Percentiles rank a stretch among this genome's conserved stretches.
These are phyloP conservation scores for Napeogenes inachia DNA, from an alignment of 2,888 invertebrate species.

Conservation along the genomic window DNA sequence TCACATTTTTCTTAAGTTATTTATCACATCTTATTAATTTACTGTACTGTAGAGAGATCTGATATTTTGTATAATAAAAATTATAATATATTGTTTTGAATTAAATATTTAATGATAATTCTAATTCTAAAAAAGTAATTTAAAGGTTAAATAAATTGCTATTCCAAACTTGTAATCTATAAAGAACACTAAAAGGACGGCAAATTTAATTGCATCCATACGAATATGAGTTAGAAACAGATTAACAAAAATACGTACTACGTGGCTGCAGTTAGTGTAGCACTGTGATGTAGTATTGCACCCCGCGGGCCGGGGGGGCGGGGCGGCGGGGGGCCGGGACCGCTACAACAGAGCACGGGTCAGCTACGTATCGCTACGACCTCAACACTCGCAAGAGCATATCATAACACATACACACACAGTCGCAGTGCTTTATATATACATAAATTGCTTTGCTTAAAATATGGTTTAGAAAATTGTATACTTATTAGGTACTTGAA, in stretches of 20 bases:
- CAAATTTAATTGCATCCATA: background rate
- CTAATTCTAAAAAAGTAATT: too few relatives aligned
- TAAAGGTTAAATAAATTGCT: too few relatives aligned
- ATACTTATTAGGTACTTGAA: background rate
- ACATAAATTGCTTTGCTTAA: slow-evolving; percentile 18
- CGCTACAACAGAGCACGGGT: slow-evolving; percentile 62
- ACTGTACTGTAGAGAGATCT: too few relatives aligned
- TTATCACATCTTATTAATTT: too few relatives aligned
- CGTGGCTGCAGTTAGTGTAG: slow-evolving; percentile 53
- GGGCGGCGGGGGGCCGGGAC: slow-evolving; percentile 63
- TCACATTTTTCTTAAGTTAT: too few relatives aligned
- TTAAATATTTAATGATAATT: too few relatives aligned
- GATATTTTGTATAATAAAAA: too few relatives aligned
- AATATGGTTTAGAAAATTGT: background rate
- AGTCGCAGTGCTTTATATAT: slow-evolving; percentile 19
- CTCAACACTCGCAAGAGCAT: slow-evolving; percentile 24
- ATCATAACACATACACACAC: slow-evolving; percentile 20
- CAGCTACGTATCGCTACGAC: slow-evolving; percentile 28
- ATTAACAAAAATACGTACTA: slow-evolving; percentile 55
- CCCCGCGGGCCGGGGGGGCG: slow-evolving; percentile 53
- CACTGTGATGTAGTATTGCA: slow-evolving; percentile 33
- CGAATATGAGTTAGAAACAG: background rate
- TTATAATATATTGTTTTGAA: too few relatives aligned
- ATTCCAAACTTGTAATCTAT: too few relatives aligned
- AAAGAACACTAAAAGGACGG: too few relatives aligned